Conservation (phyloP, 2,888 invertebrate species). For the Exephanes ischioxanthus region DNA sequence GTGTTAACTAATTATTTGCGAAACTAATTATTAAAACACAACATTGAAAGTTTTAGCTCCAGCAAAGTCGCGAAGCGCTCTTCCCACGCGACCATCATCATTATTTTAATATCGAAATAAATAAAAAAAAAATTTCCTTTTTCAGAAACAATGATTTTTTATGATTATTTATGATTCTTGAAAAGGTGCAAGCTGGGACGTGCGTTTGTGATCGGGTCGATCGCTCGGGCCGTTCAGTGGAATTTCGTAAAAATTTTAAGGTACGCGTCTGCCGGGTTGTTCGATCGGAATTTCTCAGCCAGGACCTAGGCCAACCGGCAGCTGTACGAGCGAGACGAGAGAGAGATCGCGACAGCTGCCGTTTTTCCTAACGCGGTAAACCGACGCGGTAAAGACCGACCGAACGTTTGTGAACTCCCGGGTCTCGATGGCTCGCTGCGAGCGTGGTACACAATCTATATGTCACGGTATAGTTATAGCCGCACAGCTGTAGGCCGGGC, state of each 20-base stretch:
- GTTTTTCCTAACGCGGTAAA: constrained; percentile 27
- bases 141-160: too few relatives aligned
- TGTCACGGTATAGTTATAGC: neutral
- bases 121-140: too few relatives aligned
- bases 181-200: neutral
- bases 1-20: too few relatives aligned
- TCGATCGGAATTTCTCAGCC: constrained; percentile 38
- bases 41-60: too few relatives aligned
- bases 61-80: too few relatives aligned
- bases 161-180: too few relatives aligned
- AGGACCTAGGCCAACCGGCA: constrained; percentile 65
- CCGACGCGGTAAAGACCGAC: constrained; percentile 18
- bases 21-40: too few relatives aligned
- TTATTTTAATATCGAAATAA: too few relatives aligned
- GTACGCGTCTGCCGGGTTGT: neutral
- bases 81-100: too few relatives aligned
- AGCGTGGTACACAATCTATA: neutral
- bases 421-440: neutral
- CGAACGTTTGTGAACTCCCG: constrained; percentile 2
- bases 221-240: constrained; percentile 6
- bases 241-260: constrained; percentile 26
- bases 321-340: constrained; percentile 35
- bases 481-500: neutral
- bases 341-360: constrained; percentile 67
- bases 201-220: neutral